Evolutionary conservation across 1,140 invertebrate genomes (phyloP).

Genomic region (Lordiphosa collinella): DNA sequence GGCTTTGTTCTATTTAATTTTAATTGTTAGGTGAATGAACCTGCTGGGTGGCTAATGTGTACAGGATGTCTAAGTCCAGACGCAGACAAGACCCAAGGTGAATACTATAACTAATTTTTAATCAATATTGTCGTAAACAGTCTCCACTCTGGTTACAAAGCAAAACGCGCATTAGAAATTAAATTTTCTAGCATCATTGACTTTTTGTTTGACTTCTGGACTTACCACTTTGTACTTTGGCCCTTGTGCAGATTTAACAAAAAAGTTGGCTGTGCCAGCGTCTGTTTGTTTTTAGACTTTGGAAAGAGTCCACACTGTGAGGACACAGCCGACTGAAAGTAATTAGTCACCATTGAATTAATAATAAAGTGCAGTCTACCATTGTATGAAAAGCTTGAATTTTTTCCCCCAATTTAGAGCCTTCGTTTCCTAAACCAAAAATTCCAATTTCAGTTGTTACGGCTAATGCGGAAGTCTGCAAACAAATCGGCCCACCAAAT

Average conservation of each 20-base stretch:
- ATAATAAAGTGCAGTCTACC: background rate
- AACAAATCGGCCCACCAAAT: slow-evolving; percentile 20
- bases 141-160: too few relatives aligned
- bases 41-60: slow-evolving; percentile 41
- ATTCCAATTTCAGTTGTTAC: slow-evolving; percentile 13
- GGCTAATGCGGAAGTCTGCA: slow-evolving; percentile 36
- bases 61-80: slow-evolving; percentile 21
- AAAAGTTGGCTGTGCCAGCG: background rate
- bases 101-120: slow-evolving; percentile 46
- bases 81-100: slow-evolving; percentile 24
- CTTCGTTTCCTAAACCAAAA: slow-evolving; percentile 6
- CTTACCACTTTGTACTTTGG: too few relatives aligned
- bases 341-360: slow-evolving; percentile 9
- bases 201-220: too few relatives aligned
- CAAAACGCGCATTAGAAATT: too few relatives aligned
- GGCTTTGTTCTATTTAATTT: slow-evolving; percentile 20
- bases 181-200: too few relatives aligned
- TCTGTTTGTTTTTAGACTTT: background rate
- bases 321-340: background rate
- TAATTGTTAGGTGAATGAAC: slow-evolving; percentile 52
- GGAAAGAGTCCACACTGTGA: background rate
- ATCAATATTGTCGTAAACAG: slow-evolving; percentile 15
- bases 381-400: background rate
- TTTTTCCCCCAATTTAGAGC: background rate
- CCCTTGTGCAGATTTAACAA: too few relatives aligned